Evolutionary conservation across 1,140 invertebrate species (phyloP), one percentile per base, ranked within the genome.

Genomic region (Euschistus heros): DNA sequence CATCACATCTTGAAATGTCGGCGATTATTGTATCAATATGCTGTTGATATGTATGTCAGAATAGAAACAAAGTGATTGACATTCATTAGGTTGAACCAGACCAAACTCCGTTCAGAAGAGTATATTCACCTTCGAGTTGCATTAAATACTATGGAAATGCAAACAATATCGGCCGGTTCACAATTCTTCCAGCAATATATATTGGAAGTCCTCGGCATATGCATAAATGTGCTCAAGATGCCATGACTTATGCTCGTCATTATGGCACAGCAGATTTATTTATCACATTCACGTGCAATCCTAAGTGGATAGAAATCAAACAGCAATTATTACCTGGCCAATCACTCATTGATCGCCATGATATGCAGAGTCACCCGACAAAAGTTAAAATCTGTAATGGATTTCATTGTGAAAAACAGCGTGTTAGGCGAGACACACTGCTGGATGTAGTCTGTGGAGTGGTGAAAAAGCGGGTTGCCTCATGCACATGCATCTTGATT

Each of bases 401-500:
- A 66, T 18, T 18, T 66, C 3, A 13, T 68, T 0, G 44, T 18
- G 2, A 66, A 68, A 63, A 13, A 15, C 15, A 6, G 27, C 57
- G 22, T 8, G 57, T 13, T 60, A 22, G 47, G 70, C 70, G 44
- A 74, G n/a, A n/a, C n/a, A n/a, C n/a, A n/a, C n/a, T n/a, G n/a
- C n/a, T n/a, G n/a, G n/a, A n/a, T 78, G 73, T 76, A 74, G 64
- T 67, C 71, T 17, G 68, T 78, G 33, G 77, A 81, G 71, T 80
- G 72, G 70, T 78, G 79, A 69, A 80, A 80, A 68, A 68, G 78
- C 62, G 72, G 72, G 30, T 67, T 75, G 27, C 71, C 76, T 8
- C 80, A 82, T 76, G 73, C 72, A 6, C 80, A 80, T 69, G 76
- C 81, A 65, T 68, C 78, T 5, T 78, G 73, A 73, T 71, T 76